Base-by-base conservation (phyloP, 92 coral and sea anemone species). In the Plumapathes pennacea region DNA sequence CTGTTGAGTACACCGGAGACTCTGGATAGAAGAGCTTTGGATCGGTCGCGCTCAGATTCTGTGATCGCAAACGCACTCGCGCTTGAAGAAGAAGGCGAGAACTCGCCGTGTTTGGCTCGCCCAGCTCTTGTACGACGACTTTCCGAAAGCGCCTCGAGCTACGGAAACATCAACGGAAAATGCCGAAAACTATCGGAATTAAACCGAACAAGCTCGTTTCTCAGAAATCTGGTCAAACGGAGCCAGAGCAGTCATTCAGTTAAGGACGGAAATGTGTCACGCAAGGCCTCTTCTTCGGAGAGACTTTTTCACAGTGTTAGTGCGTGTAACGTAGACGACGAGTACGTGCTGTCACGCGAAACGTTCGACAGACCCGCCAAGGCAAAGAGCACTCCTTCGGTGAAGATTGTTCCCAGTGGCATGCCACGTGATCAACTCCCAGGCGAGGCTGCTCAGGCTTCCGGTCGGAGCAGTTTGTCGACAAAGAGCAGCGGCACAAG, bases 231-330 rank as follows among this genome's bases (percentile, higher is more conserved):
- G 14, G 85, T 77, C 46, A 82, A 86, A 43, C 75, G 86, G 23
- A 87, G 90, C 34, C 63, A 84, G 32, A 87, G 95, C 28, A 87
- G 95, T 49, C 89, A 77, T 54, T 87, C 95, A 19, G 89, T 87
- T 56, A 87, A 87, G 64, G 95, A 87, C 41, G 83, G 80, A 19
- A 69, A 85, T 25, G 89, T 67, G 5, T 56, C 69, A 7, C 88
- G 85, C 13, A n/a, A n/a, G 1, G 86, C 60, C 25, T 18, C 74
- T 4, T 74, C 83, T 8, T 57, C 78, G 37, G 94, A 85, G 42
- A 67, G 64, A 29, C 81, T 86, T 40, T 73, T 81, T 12, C 71
- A 59, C 52, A 86, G 95, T 28, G 63, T 76, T 17, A 81, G 95
- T 74, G 74, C 88, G 7, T 69, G 67, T 38, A 53, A 82, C 3